Evolutionary conservation across 2,113 vertebrate genomes (phyloP), one percentile per base, ranked within the genome.

Genomic region (Litocranius walleri): DNA sequence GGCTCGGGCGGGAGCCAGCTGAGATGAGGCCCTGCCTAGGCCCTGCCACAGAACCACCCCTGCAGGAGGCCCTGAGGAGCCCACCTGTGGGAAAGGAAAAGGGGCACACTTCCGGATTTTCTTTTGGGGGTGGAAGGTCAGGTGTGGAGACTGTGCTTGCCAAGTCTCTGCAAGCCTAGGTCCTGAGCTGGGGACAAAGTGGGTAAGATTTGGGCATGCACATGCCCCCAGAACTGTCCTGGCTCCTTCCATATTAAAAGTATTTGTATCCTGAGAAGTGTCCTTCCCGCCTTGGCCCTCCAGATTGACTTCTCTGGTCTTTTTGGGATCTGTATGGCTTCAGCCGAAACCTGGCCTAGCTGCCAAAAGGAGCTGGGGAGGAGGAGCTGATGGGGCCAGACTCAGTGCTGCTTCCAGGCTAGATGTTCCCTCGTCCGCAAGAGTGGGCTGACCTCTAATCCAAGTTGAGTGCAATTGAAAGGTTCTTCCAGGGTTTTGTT

Each of bases 1-100:
- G 99, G 98, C 99, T 92, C 99, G 99, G 19, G 99, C 99, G 5
- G 98, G 99, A 87, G 99, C 99, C 92, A 99, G 99, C 99, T 99
- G 99, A 99, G 99, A 98, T 89, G 52, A 87, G 96, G 92, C 97
- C 97, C 88, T 85, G 80, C 80, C 52, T 48, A 7, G 12, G 80
- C 91, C 93, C 95, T 97, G 98, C 97, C 95, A 89, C 50, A 29
- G 93, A 97, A 90, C 91, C 96, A 61, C 95, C 97, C 96, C 91
- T 90, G 91, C 78, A 86, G 94, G 98, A 98, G 97, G 91, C 93
- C 95, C 91, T 64, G 94, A 45, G 85, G 64, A 97, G 91, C 94
- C 91, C 80, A 62, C 36, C 90, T 90, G 23, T 80, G 92, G 93
- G 95, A 57, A 96, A 90, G n/a, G 77, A 59, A 48, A 91, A 91